Conservation (phyloP, 2,797 vertebrate genomes). For the Pelodytes ibericus region DNA sequence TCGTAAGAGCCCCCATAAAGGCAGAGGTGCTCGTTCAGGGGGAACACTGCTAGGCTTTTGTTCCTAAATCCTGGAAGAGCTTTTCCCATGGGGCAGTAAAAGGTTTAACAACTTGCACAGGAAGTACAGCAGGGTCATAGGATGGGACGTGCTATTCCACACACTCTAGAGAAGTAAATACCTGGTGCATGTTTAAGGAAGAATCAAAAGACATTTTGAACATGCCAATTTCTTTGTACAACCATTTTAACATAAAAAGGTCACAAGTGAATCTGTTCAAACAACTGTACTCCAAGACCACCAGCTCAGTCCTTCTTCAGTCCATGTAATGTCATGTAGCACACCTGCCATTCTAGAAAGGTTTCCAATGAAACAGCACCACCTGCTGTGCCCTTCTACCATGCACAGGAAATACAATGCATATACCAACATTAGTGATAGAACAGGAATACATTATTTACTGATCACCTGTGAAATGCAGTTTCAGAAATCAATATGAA, state of each 20-base stretch:
- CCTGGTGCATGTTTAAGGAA: slow-evolving; percentile 31
- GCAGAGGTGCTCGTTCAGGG: slow-evolving; percentile 68
- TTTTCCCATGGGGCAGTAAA: slow-evolving; percentile 70
- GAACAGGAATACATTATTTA: too few relatives aligned
- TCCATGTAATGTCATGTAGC: neutral
- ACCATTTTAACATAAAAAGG: slow-evolving; percentile 35
- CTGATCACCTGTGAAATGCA: too few relatives aligned
- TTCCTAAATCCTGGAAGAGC: slow-evolving; percentile 65
- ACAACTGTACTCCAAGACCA: slow-evolving; percentile 25
- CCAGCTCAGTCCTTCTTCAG: neutral
- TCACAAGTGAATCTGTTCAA: slow-evolving; percentile 20
- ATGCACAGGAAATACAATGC: too few relatives aligned
- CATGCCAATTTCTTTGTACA: slow-evolving; percentile 41
- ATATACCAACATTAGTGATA: too few relatives aligned
- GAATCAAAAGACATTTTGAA: slow-evolving; percentile 45
- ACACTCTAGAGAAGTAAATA: slow-evolving; percentile 47
- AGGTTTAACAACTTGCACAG: slow-evolving; percentile 74
- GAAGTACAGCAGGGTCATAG: slow-evolving; percentile 65
- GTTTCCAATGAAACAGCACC: too few relatives aligned
- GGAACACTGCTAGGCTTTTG: slow-evolving; percentile 67
- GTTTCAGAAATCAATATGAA: too few relatives aligned
- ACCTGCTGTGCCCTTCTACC: too few relatives aligned
- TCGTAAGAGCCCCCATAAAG: slow-evolving; percentile 73
- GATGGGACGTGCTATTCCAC: slow-evolving; percentile 52
- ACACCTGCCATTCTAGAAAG: neutral